Conservation (phyloP, 2,888 invertebrate species). For the Meganola albula region DNA sequence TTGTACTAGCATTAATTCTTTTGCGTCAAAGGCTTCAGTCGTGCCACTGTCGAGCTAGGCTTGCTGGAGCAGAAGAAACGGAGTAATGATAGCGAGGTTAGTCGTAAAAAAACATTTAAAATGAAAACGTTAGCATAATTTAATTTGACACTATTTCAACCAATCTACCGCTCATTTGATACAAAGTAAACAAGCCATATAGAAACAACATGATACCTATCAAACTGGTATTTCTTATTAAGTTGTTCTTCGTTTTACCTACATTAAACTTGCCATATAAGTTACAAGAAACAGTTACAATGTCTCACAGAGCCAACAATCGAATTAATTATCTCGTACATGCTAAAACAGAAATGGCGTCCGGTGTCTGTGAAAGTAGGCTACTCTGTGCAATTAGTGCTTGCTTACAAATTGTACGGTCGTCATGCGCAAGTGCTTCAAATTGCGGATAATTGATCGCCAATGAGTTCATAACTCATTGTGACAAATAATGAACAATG, state of each 20-base stretch:
- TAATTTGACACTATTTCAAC: too few relatives aligned
- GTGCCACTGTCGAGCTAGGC: too few relatives aligned
- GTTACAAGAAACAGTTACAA: slow-evolving; percentile 12
- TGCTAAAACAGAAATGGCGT: slow-evolving; percentile 37
- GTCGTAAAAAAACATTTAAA: too few relatives aligned
- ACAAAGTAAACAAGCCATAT: too few relatives aligned
- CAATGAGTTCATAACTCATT: slow-evolving; percentile 54
- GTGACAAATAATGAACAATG: slow-evolving; percentile 43
- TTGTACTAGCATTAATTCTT: too few relatives aligned
- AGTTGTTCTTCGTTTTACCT: not conserved
- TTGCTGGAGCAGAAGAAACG: too few relatives aligned
- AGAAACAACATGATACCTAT: too few relatives aligned
- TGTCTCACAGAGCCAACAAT: slow-evolving; percentile 17
- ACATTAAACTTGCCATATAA: slow-evolving; percentile 12
- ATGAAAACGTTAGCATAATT: too few relatives aligned
- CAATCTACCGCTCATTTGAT: too few relatives aligned
- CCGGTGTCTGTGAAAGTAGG: slow-evolving; percentile 46
- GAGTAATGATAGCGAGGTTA: too few relatives aligned
- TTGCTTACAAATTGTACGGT: slow-evolving; percentile 49
- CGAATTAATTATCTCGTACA: slow-evolving; percentile 44
- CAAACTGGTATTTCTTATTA: too few relatives aligned
- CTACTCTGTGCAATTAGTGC: slow-evolving; percentile 64
- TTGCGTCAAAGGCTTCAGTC: too few relatives aligned
- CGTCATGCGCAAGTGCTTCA: slow-evolving; percentile 58
- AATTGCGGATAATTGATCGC: slow-evolving; percentile 69